Evolutionary conservation across 2,113 vertebrate genomes (phyloP), one percentile per base, ranked within the genome.

Genomic region (Butorides virescens): DNA sequence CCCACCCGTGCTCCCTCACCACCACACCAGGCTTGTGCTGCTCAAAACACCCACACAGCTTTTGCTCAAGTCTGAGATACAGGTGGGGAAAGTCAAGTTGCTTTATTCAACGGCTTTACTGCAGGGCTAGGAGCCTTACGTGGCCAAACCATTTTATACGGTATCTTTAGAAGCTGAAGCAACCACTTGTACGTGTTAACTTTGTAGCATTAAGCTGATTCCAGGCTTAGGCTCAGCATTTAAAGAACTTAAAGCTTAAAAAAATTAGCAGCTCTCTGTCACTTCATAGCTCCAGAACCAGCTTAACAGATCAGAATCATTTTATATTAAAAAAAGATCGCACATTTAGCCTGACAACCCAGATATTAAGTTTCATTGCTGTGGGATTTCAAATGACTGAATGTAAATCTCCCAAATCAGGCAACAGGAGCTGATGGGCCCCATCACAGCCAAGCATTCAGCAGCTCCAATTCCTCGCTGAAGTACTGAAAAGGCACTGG

Each of bases 381-480:
- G 68, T 71, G 52, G 29, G 42, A 95, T 95, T 95, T 94, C 61
- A 97, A 91, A 95, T 61, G 30, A 61, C 65, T 44, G 37, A 89
- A 70, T 10, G 8, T 50, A 93, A 89, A 73, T 80, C 68, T 95
- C 44, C 53, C 63, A 83, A 78, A 95, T 77, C 21, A 76, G 56
- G 22, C 50, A 90, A 81, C 15, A 78, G 95, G 96, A 94, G 55
- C 19, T 76, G 63, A 71, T 23, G 42, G 27, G n/a, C 3, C 15
- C 34, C 65, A 68, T 49, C 30, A 62, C 36, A 19, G 55, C 17
- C 49, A 83, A 74, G 92, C 36, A 72, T 76, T 92, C 83, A 66
- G 26, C 56, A 74, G 86, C 49, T 93, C 34, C 34, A 90, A 9
- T 49, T 68, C 59, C 86, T 70, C 5, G 2, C 50, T 46, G 39